Conservation (phyloP, 2,113 vertebrate species). For the Acinonyx jubatus region DNA sequence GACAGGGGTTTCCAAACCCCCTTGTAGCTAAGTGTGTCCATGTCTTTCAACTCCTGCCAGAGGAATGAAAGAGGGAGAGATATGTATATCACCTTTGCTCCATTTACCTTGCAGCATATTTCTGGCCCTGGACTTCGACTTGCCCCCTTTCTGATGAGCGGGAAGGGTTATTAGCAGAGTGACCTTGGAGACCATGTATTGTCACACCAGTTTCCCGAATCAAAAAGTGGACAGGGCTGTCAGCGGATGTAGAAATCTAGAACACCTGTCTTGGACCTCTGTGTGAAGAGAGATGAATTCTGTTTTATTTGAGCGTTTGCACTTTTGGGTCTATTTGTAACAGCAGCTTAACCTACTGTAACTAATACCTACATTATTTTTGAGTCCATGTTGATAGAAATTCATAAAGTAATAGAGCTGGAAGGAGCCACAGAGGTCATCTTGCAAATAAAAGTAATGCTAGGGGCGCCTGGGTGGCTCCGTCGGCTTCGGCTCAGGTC, state of each 20-base stretch:
- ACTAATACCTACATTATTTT: background rate
- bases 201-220: background rate
- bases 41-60: background rate
- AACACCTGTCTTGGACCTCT: background rate
- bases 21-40: background rate
- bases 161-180: background rate
- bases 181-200: background rate
- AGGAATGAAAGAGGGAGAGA: background rate
- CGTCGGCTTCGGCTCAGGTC: too few species aligned
- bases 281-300: background rate
- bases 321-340: background rate
- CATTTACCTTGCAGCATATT: background rate
- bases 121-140: background rate
- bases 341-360: background rate
- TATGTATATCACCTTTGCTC: background rate
- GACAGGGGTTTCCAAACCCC: background rate
- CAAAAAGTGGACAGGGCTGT: background rate
- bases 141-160: background rate
- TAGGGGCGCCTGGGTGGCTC: background rate
- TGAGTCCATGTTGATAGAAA: background rate
- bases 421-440: background rate
- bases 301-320: background rate
- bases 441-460: background rate
- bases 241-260: slow-evolving; percentile 6
- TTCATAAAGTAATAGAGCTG: background rate